Base-by-base conservation (phyloP, 2,113 vertebrate genomes). In the Melanostigma gelatinosum region DNA sequence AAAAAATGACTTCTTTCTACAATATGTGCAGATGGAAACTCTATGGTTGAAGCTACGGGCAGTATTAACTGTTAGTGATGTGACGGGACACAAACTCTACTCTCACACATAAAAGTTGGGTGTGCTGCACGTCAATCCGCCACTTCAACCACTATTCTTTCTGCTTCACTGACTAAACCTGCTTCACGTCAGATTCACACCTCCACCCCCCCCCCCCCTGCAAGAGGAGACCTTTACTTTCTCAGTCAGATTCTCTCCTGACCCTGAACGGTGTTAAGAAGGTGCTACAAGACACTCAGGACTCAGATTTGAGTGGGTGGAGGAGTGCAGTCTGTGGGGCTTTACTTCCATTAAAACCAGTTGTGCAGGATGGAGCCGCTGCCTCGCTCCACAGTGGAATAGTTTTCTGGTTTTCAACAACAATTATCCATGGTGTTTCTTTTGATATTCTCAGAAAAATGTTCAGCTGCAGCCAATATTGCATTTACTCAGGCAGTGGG, bases 161-260 rank as follows among this genome's bases (percentile, higher is more conserved):
- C 40, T 66, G 34, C 58, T 44, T 34, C 46, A 54, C 34, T 11
- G 22, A 65, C n/a, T 18, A 58, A 84, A 87, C 63, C 78, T 85
- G 83, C 79, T 63, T 79, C 48, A 50, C 74, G 82, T 83, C 87
- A 84, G 34, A 67, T 77, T 84, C 80, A 65, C 67, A 76, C 67
- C 60, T 63, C 3, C 16, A 18, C 29, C 34, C 55, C 68, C 36
- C 48, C 36, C 24, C 24, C 24, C 29, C 58, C 18, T 55, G 55
- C 3, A 27, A 38, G 18, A 65, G 60, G 54, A 77, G 61, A 81
- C 65, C 61, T 46, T 55, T 74, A 13, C 40, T 72, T 8, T 70
- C 67, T 57, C 27, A 79, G 70, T 82, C 64, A 4, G 16, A 55
- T 75, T 85, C 79, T 76, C 85, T 68, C 46, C 61, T 82, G 79